These are phyloP conservation scores for Adela reaumurella DNA, from an alignment of 2,888 invertebrate genomes.

Conservation along the genomic window DNA sequence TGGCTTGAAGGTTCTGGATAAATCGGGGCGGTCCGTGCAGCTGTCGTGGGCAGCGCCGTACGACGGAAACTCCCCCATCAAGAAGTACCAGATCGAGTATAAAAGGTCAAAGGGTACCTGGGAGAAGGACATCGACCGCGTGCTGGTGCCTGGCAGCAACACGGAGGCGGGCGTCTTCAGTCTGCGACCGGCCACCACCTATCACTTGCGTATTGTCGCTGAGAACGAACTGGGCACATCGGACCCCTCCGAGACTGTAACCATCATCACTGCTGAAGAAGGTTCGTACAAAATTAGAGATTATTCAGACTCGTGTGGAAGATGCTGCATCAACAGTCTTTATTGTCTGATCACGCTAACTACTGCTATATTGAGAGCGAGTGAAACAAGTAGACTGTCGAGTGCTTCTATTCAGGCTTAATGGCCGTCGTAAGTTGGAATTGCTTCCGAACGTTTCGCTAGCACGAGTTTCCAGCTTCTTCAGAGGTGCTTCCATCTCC, in stretches of 20 bases:
- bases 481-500: too few relatives aligned
- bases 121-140: conserved; percentile 83
- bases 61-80: conserved; percentile 87
- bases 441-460: too few relatives aligned
- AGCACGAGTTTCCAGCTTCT: too few relatives aligned
- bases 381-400: too few relatives aligned
- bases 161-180: conserved; percentile 88
- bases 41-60: conserved; percentile 91
- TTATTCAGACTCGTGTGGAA: too few relatives aligned
- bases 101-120: conserved; percentile 80
- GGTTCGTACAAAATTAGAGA: too few relatives aligned
- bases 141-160: conserved; percentile 85
- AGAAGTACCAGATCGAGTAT: conserved; percentile 86
- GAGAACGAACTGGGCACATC: conserved; percentile 94
- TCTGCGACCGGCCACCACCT: conserved; percentile 85
- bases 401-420: too few relatives aligned
- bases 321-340: too few relatives aligned
- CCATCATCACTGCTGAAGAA: conserved; percentile 94
- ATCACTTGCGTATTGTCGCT: conserved; percentile 88
- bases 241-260: conserved; percentile 87
- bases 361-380: too few relatives aligned
- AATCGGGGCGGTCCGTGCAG: conserved; percentile 86
- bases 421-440: too few relatives aligned
- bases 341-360: too few relatives aligned
- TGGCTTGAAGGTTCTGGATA: conserved; percentile 84